These are phyloP conservation scores for Argopecten irradians DNA, from an alignment of 1,140 invertebrate genomes.

Conservation along the genomic window DNA sequence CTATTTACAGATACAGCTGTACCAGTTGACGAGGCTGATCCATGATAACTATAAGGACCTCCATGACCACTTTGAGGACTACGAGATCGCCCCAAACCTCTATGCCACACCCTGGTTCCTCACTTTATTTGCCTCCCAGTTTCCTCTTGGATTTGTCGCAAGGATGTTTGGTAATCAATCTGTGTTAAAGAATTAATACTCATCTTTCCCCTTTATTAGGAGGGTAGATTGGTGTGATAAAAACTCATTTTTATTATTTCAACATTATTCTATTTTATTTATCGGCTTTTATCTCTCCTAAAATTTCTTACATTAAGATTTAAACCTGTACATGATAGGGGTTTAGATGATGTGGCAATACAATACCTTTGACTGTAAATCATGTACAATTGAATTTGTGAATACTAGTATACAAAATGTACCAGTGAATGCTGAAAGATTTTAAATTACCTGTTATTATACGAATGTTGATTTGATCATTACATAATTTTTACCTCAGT, in stretches of 20 bases:
- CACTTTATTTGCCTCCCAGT: constrained; percentile 96
- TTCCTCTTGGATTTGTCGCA: constrained; percentile 95
- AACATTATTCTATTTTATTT: neutral
- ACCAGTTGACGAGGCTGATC: constrained; percentile 94
- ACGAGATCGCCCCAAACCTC: constrained; percentile 93
- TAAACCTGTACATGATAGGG: too few species aligned
- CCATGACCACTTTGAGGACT: constrained; percentile 91
- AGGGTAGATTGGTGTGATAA: neutral
- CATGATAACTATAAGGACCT: constrained; percentile 91
- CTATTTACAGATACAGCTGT: constrained; percentile 85
- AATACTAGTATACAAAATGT: too few species aligned
- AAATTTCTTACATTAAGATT: too few species aligned
- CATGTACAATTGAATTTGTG: too few species aligned
- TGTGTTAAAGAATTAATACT: neutral
- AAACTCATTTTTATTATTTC: neutral
- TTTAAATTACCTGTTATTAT: neutral
- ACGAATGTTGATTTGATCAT: neutral
- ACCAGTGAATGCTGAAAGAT: too few species aligned
- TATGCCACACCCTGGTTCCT: constrained; percentile 98
- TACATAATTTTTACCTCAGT: neutral
- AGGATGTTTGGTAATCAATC: constrained; percentile 88
- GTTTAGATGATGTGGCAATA: too few species aligned
- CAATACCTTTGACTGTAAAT: too few species aligned
- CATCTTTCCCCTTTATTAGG: neutral
- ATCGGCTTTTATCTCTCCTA: neutral